Conservation (phyloP, 2,888 invertebrate species). For the Parelbella ahira region DNA sequence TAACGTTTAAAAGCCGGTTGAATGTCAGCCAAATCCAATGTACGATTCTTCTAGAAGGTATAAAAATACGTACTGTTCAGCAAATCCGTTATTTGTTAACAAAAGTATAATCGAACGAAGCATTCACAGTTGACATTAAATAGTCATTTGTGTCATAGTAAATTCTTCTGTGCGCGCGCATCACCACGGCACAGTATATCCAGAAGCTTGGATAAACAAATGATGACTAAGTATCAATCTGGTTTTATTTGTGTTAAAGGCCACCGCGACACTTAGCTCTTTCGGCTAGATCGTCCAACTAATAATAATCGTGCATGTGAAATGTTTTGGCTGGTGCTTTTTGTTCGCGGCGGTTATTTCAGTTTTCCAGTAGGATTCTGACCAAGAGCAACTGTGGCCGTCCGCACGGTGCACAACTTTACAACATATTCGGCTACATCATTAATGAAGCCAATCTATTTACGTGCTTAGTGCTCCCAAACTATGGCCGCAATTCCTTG, state of each 20-base stretch:
- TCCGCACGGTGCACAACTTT: conserved; percentile 57
- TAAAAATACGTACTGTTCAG: conserved; percentile 27
- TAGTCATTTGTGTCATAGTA: conserved; percentile 48
- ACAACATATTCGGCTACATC: conserved; percentile 25
- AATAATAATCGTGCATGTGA: conserved; percentile 78
- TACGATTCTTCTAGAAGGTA: conserved; percentile 34
- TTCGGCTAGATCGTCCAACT: conserved; percentile 79
- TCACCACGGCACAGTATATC: conserved; percentile 35
- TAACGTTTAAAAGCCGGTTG: conserved; percentile 48
- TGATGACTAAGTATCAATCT: conserved; percentile 43
- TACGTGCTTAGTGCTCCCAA: conserved; percentile 34
- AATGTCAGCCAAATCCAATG: conserved; percentile 50
- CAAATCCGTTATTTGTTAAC: conserved; percentile 33
- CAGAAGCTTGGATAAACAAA: conserved; percentile 28
- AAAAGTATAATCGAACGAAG: conserved; percentile 39
- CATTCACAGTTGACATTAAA: conserved; percentile 44
- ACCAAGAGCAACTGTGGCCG: conserved; percentile 74
- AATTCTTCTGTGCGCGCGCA: conserved; percentile 37
- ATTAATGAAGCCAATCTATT: conserved; percentile 25
- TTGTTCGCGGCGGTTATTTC: conserved; percentile 79
- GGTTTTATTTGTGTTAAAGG: conserved; percentile 58
- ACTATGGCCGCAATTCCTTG: conserved; percentile 43
- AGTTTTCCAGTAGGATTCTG: conserved; percentile 80
- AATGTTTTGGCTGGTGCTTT: conserved; percentile 81
- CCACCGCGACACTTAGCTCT: conserved; percentile 71